A percentile compares a stretch with the other conserved stretches of the same genome.
These are phyloP conservation scores for Anser cygnoides DNA, from an alignment of 2,113 vertebrate species.

Conservation along the genomic window DNA sequence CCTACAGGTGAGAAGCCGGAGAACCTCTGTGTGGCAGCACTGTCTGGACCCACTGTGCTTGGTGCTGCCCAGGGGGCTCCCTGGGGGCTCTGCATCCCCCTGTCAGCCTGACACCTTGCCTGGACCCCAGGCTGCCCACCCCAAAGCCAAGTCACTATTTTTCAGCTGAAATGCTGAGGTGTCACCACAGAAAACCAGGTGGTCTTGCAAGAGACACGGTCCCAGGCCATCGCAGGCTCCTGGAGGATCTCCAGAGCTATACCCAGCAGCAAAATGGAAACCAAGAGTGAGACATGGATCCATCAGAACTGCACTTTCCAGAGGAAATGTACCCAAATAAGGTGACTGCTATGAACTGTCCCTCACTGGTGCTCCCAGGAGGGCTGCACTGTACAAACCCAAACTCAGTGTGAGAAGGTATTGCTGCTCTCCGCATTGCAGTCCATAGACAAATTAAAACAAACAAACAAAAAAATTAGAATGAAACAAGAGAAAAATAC, in stretches of 20 bases:
- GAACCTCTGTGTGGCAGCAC: neutral
- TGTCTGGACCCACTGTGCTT: neutral
- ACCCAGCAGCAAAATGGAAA: neutral
- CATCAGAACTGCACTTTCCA: neutral
- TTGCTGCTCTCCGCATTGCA: neutral
- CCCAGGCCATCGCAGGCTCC: neutral
- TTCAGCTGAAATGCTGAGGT: neutral
- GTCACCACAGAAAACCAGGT: neutral
- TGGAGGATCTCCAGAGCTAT: neutral
- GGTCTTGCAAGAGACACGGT: neutral
- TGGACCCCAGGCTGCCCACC: neutral
- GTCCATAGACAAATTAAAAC: neutral
- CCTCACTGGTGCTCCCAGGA: too few species aligned
- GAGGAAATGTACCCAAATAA: neutral
- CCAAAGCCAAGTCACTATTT: neutral
- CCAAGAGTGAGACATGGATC: neutral
- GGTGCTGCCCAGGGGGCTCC: neutral
- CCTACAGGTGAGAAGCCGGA: neutral
- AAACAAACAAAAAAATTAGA: neutral
- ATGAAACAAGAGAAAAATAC: neutral
- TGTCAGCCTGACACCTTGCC: neutral
- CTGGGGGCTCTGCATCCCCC: neutral
- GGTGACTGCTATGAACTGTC: neutral
- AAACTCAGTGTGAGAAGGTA: accelerated
- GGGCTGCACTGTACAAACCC: neutral